phyloP scores from a whole-genome alignment of 1,140 invertebrate genomes.

The Cydia pomonella region DNA sequence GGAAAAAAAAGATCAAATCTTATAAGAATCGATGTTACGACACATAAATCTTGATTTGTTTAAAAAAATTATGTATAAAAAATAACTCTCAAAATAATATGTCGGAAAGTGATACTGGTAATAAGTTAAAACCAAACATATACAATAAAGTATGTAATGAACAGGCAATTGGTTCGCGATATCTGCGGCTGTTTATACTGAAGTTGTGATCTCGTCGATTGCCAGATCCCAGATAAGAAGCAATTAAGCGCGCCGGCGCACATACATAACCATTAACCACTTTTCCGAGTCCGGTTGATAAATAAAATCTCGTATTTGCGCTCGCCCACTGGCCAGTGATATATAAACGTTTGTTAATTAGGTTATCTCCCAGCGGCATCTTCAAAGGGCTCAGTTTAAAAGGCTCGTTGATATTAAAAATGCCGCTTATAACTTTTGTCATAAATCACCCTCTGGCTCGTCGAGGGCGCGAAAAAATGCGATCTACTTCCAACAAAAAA shows the following conservation, averaged over 20 bases:
- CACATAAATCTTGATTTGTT: too few species aligned
- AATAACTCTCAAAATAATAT: neutral
- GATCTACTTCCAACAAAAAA: slow-evolving; percentile 73
- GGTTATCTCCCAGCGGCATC: slow-evolving; percentile 77
- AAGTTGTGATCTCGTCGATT: slow-evolving; percentile 57
- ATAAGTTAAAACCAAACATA: slow-evolving; percentile 15
- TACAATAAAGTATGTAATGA: slow-evolving; percentile 8
- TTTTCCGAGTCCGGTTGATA: slow-evolving; percentile 57
- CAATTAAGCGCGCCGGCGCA: slow-evolving; percentile 56
- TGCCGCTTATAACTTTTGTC: slow-evolving; percentile 75
- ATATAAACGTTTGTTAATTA: slow-evolving; percentile 78
- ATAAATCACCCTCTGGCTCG: slow-evolving; percentile 76
- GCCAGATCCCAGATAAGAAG: slow-evolving; percentile 60
- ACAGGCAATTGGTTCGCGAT: slow-evolving; percentile 36
- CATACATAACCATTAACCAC: slow-evolving; percentile 48
- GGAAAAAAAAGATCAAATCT: neutral
- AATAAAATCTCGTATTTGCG: slow-evolving; percentile 71
- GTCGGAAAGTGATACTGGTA: neutral
- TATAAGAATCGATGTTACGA: neutral
- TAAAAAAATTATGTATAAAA: neutral
- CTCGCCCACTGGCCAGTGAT: slow-evolving; percentile 64
- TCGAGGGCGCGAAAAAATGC: slow-evolving; percentile 68
- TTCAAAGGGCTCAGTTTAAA: slow-evolving; percentile 70
- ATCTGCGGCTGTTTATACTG: slow-evolving; percentile 42
- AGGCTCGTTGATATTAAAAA: slow-evolving; percentile 79